Conservation (phyloP, 1,140 invertebrate genomes). For the Caenorhabditis remanei region DNA sequence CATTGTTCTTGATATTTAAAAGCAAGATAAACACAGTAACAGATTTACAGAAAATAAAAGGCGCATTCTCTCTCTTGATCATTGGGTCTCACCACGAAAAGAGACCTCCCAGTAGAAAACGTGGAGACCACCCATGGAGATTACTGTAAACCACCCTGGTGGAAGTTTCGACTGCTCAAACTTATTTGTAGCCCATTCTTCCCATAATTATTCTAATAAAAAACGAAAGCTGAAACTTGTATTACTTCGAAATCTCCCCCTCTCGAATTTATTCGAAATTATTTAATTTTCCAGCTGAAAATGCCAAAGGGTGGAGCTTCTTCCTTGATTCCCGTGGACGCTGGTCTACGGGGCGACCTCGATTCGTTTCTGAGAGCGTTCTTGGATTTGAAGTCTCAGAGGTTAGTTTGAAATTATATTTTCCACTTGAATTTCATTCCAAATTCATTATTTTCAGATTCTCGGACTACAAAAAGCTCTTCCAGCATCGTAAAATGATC, state of each 20-base stretch:
- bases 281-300: neutral
- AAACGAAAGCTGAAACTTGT: too few relatives aligned
- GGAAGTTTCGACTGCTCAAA: neutral
- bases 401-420: neutral
- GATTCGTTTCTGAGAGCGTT: conserved; percentile 4
- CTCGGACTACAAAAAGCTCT: neutral
- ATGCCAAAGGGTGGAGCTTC: conserved; percentile 41
- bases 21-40: too few relatives aligned
- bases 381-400: neutral
- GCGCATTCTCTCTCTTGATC: neutral
- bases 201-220: neutral
- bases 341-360: conserved; percentile 23
- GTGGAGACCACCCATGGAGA: neutral
- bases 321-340: neutral
- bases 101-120: neutral
- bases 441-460: neutral
- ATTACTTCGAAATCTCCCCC: too few relatives aligned
- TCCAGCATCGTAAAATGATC: conserved; percentile 5
- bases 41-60: neutral
- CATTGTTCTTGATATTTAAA: too few relatives aligned
- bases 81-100: neutral
- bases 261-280: neutral
- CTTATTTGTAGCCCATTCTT: too few relatives aligned
- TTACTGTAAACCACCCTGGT: neutral
- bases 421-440: too few relatives aligned